Conservation (phyloP, 92 coral and sea anemone genomes). For the Meandrina meandrites region DNA sequence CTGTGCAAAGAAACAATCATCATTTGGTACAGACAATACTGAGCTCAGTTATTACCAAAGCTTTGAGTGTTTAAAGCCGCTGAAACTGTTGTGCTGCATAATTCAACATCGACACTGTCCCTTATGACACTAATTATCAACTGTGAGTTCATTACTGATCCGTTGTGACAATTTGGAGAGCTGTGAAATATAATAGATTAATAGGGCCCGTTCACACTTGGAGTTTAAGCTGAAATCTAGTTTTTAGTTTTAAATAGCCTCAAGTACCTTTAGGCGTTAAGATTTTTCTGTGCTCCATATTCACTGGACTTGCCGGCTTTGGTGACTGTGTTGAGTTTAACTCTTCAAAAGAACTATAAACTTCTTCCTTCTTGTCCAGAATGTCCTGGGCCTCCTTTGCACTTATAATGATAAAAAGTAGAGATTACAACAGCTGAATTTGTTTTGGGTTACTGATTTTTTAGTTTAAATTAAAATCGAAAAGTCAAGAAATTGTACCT, state of each 20-base stretch:
- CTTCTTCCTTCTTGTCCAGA: slow-evolving; percentile 26
- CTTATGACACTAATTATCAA: too few species aligned
- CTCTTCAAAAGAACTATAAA: not conserved
- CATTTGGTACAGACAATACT: not conserved
- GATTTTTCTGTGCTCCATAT: slow-evolving; percentile 45
- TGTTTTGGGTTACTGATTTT: not conserved
- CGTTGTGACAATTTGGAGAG: too few species aligned
- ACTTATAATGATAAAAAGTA: not conserved
- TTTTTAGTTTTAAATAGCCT: too few species aligned
- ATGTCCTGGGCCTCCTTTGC: slow-evolving; percentile 23
- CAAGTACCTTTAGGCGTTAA: slow-evolving; percentile 70
- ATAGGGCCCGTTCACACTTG: not conserved
- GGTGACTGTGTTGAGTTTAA: slow-evolving; percentile 8
- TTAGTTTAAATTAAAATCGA: not conserved
- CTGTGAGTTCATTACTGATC: too few species aligned
- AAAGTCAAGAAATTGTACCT: slow-evolving; percentile 43
- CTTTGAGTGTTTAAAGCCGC: too few species aligned
- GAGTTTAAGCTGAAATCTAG: too few species aligned
- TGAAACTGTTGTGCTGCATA: too few species aligned
- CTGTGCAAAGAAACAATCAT: slow-evolving; percentile 18
- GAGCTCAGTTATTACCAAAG: too few species aligned
- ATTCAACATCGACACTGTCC: too few species aligned
- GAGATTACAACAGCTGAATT: not conserved
- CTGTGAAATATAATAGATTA: too few species aligned
- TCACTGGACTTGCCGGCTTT: slow-evolving; percentile 14